Conservation (phyloP, 2,888 invertebrate species). For the Melanargia galathea region DNA sequence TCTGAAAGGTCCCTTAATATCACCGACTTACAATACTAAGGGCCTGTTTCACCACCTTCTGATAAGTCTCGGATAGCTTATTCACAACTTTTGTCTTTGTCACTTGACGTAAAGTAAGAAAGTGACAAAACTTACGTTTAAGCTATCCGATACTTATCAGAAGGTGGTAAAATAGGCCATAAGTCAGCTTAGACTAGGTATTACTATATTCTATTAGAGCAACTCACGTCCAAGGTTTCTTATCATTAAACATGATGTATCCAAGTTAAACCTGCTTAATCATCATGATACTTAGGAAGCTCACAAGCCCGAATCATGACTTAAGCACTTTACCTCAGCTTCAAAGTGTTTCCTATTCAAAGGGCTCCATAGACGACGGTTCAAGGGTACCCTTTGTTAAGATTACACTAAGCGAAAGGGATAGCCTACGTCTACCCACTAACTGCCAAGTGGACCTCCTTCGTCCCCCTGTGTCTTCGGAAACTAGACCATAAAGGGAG, state of each 20-base stretch:
- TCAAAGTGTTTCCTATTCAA: conserved; percentile 17
- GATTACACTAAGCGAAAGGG: conserved; percentile 61
- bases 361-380: conserved; percentile 22
- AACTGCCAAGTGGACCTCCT: conserved; percentile 14
- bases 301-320: conserved; percentile 15
- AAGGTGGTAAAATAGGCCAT: too few species aligned
- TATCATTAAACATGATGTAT: not conserved
- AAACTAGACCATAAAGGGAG: not conserved
- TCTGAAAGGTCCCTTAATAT: too few species aligned
- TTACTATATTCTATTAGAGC: too few species aligned
- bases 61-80: too few species aligned
- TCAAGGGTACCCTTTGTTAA: conserved; percentile 57
- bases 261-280: not conserved
- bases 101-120: too few species aligned
- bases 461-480: not conserved
- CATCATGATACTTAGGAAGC: not conserved
- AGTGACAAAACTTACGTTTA: too few species aligned
- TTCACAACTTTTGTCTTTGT: too few species aligned
- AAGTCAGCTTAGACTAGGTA: too few species aligned
- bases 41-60: too few species aligned
- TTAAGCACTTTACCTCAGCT: conserved; percentile 13
- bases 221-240: too few species aligned
- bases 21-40: too few species aligned
- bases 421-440: conserved; percentile 40
- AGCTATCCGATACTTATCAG: too few species aligned